phyloP scores from a whole-genome alignment of 92 coral and sea anemone species.

The Desmophyllum pertusum region DNA sequence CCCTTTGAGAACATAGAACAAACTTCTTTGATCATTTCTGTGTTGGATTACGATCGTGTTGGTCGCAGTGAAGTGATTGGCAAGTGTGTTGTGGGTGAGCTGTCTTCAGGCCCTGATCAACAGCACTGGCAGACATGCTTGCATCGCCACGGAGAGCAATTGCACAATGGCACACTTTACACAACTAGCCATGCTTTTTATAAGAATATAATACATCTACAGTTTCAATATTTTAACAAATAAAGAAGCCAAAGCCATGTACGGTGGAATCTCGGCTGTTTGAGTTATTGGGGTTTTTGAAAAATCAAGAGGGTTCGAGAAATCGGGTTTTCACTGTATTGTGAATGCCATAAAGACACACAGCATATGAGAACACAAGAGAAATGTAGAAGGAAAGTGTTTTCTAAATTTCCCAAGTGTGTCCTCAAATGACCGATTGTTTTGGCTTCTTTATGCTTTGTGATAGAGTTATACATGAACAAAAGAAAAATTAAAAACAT shows the following conservation, averaged over 20 bases:
- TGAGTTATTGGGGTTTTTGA: too few species aligned
- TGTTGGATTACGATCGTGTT: conserved; percentile 92
- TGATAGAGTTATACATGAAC: too few species aligned
- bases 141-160: conserved; percentile 93
- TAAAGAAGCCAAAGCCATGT: neutral
- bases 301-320: too few species aligned
- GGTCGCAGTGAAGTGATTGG: conserved; percentile 97
- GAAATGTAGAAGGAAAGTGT: too few species aligned
- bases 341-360: too few species aligned
- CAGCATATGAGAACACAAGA: too few species aligned
- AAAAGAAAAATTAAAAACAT: too few species aligned
- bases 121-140: conserved; percentile 95
- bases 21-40: conserved; percentile 86
- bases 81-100: conserved; percentile 94
- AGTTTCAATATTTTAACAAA: neutral
- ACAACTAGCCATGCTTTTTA: conserved; percentile 55
- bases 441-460: neutral
- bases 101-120: conserved; percentile 89
- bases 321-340: neutral
- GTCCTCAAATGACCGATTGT: too few species aligned
- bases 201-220: neutral
- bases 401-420: too few species aligned
- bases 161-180: conserved; percentile 96
- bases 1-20: conserved; percentile 94
- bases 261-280: too few species aligned